Percentiles rank a stretch among this genome's conserved stretches.
phyloP scores from a whole-genome alignment of 2,888 invertebrate genomes.

The Lordiphosa fenestrarum region DNA sequence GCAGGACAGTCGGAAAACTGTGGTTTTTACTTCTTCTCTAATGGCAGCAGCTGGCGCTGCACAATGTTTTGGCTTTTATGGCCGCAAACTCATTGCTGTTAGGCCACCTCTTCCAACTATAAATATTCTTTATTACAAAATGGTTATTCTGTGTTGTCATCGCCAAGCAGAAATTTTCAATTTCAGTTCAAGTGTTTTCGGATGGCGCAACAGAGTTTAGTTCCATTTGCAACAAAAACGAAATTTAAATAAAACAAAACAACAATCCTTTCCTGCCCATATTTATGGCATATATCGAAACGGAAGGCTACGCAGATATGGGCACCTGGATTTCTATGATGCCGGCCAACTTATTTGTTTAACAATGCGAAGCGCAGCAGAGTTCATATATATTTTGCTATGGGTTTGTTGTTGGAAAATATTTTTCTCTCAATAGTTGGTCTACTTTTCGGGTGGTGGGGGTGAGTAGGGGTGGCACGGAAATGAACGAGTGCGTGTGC shows the following conservation, averaged over 20 bases:
- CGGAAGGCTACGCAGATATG: conserved; percentile 48
- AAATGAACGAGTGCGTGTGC: no score
- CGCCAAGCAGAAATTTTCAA: no score
- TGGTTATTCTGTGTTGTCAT: no score
- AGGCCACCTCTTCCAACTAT: conserved; percentile 30
- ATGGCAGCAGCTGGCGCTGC: conserved; percentile 25
- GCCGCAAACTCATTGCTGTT: conserved; percentile 62
- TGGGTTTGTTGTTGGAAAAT: conserved; percentile 13
- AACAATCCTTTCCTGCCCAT: no score
- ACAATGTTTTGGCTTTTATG: conserved; percentile 65
- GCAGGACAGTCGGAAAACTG: conserved; percentile 5
- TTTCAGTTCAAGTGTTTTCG: no score
- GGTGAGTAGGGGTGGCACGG: no score
- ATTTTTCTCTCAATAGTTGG: conserved; percentile 13
- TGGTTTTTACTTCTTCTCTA: conserved; percentile 9
- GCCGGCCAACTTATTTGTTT: conserved; percentile 29
- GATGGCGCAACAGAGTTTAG: no score
- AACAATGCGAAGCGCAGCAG: conserved; percentile 16
- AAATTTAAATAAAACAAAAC: no score
- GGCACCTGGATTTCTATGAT: conserved; percentile 31
- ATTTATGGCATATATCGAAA: conserved; percentile 4
- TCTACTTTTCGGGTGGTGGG: no score
- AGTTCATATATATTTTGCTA: conserved; percentile 18
- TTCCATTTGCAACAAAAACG: no score
- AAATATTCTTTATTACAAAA: conserved; percentile 37